Evolutionary conservation across 2,888 invertebrate genomes (phyloP).

Genomic region (Plutella xylostella): DNA sequence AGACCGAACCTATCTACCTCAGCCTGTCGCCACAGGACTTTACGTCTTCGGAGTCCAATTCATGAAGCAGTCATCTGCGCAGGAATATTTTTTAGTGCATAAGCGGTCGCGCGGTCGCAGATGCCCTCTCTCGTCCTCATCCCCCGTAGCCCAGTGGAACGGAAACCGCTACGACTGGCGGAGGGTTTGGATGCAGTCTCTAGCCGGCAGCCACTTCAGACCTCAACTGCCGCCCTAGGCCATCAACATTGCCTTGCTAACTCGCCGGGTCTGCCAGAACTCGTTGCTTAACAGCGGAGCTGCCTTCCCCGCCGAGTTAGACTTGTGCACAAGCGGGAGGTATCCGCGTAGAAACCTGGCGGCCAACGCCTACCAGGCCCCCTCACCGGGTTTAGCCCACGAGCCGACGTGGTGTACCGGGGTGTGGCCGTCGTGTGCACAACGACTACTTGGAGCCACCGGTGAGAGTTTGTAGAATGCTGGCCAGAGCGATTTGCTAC

Average conservation of each 20-base stretch:
- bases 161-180: not conserved
- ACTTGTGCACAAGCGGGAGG: not conserved
- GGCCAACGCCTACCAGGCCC: not conserved
- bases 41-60: not conserved
- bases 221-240: not conserved
- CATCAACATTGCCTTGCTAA: not conserved
- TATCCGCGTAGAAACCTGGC: not conserved
- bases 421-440: not conserved
- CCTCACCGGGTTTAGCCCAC: not conserved
- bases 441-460: not conserved
- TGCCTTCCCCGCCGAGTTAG: not conserved
- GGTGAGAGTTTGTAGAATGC: not conserved
- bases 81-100: conserved; percentile 3
- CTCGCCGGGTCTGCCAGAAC: not conserved
- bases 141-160: no score
- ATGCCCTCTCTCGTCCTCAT: conserved; percentile 6
- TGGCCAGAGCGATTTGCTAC: not conserved
- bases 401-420: no score
- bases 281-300: not conserved
- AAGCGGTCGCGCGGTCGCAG: conserved; percentile 5
- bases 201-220: not conserved
- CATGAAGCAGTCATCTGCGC: conserved; percentile 6
- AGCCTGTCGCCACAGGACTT: not conserved
- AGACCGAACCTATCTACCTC: not conserved
- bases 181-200: not conserved